These are phyloP conservation scores for Notamacropus eugenii DNA, from an alignment of 2,797 vertebrate genomes.

Conservation along the genomic window DNA sequence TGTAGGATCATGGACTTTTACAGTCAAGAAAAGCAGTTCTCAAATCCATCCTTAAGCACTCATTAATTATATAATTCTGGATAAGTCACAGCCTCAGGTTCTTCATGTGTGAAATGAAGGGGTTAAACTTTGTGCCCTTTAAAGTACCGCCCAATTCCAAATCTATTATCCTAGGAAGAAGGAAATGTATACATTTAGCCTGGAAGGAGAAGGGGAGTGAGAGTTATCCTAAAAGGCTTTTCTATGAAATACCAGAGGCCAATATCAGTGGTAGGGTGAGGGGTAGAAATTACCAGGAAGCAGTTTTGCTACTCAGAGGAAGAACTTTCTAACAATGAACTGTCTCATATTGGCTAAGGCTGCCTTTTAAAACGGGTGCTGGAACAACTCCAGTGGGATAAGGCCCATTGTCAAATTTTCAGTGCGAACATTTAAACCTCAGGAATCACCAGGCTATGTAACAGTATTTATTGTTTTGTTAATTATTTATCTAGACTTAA, in stretches of 20 bases:
- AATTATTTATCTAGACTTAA: not conserved
- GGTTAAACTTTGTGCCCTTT: not conserved
- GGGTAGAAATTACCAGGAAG: not conserved
- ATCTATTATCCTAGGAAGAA: not conserved
- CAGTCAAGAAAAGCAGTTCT: not conserved
- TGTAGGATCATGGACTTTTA: not conserved
- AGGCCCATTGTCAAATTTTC: not conserved
- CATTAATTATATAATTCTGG: not conserved
- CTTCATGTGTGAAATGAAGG: not conserved
- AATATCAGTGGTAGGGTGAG: not conserved
- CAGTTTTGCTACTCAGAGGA: not conserved
- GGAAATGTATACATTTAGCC: not conserved
- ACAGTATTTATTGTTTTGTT: not conserved
- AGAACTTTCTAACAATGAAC: not conserved
- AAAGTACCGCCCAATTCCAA: not conserved
- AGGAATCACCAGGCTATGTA: not conserved
- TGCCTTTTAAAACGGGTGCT: not conserved
- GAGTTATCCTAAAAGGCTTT: not conserved
- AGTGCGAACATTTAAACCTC: not conserved
- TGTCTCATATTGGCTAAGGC: not conserved
- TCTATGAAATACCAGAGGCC: not conserved
- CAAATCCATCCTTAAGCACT: not conserved
- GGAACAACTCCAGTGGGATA: not conserved
- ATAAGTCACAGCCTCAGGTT: not conserved
- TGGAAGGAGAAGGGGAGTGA: not conserved